These are phyloP conservation scores for Aspidoscelis tigris DNA, from an alignment of 2,113 vertebrate species.

Conservation along the genomic window DNA sequence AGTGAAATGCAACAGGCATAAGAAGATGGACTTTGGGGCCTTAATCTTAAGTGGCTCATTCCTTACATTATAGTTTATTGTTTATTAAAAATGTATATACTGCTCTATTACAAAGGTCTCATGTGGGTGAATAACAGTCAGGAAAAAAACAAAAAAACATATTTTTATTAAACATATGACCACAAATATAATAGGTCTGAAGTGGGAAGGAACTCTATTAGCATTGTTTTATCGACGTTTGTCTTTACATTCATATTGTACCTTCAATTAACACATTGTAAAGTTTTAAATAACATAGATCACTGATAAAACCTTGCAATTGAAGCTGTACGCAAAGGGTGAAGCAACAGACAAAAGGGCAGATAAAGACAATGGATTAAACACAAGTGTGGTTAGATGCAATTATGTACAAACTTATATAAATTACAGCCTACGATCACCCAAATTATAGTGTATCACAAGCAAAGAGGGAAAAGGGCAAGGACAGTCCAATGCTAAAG, in stretches of 20 bases:
- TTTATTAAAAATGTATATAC: no score
- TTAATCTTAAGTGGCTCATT: not conserved
- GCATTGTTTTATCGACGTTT: not conserved
- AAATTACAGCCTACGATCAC: slow-evolving; percentile 12
- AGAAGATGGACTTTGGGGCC: not conserved
- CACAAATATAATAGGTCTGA: no score
- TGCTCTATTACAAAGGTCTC: no score
- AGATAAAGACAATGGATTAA: slow-evolving; percentile 1
- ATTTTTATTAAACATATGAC: no score
- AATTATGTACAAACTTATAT: slow-evolving; percentile 31
- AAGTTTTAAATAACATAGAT: slow-evolving; percentile 21
- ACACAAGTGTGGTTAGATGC: slow-evolving; percentile 4
- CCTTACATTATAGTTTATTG: not conserved
- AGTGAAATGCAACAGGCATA: not conserved
- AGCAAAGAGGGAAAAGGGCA: slow-evolving; percentile 1
- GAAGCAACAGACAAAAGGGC: not conserved
- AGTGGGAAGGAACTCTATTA: no score
- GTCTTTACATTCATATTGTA: slow-evolving; percentile 7
- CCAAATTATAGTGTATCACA: slow-evolving; percentile 9
- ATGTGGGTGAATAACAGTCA: no score
- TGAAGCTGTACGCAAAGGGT: slow-evolving; percentile 2
- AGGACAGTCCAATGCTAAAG: slow-evolving; percentile 26
- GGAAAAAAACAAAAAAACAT: no score
- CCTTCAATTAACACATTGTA: slow-evolving; percentile 10
- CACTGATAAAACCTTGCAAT: slow-evolving; percentile 5